Evolutionary conservation across 2,888 invertebrate genomes (phyloP).

Genomic region (Sarcophaga carnaria): DNA sequence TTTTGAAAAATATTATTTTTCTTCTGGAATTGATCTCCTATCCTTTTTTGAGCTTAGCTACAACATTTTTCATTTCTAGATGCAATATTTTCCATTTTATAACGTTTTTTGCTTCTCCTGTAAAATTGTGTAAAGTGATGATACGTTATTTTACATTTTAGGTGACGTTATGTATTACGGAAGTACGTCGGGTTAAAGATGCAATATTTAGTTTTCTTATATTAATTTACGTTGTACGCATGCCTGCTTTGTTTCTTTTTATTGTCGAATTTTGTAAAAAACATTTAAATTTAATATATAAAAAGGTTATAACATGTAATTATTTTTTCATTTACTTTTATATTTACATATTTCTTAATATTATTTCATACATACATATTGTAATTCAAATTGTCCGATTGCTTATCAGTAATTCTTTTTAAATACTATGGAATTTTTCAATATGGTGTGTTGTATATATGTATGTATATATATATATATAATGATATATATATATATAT

Average conservation of each 20-base stretch:
- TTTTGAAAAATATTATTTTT: too few relatives aligned
- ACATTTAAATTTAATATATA: slow-evolving; percentile 2
- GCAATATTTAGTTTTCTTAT: too few relatives aligned
- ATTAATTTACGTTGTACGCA: background rate
- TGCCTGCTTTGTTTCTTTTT: background rate
- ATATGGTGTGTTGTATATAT: background rate
- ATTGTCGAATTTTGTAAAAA: background rate
- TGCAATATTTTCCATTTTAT: too few relatives aligned
- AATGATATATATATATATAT: background rate
- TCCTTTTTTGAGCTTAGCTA: too few relatives aligned
- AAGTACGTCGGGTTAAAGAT: too few relatives aligned
- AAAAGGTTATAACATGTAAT: slow-evolving; percentile 35
- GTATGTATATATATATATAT: background rate
- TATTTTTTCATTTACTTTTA: slow-evolving; percentile 34
- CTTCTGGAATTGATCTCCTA: too few relatives aligned
- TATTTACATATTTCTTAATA: slow-evolving; percentile 48
- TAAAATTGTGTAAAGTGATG: too few relatives aligned
- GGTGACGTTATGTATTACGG: too few relatives aligned
- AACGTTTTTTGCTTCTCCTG: too few relatives aligned
- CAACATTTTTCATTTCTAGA: too few relatives aligned
- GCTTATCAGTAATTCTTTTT: background rate
- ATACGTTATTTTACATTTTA: too few relatives aligned
- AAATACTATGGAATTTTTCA: background rate
- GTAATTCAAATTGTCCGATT: background rate
- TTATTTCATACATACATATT: slow-evolving; percentile 36